Base-by-base conservation (phyloP, 2,888 invertebrate genomes). In the Polietes domitor region DNA sequence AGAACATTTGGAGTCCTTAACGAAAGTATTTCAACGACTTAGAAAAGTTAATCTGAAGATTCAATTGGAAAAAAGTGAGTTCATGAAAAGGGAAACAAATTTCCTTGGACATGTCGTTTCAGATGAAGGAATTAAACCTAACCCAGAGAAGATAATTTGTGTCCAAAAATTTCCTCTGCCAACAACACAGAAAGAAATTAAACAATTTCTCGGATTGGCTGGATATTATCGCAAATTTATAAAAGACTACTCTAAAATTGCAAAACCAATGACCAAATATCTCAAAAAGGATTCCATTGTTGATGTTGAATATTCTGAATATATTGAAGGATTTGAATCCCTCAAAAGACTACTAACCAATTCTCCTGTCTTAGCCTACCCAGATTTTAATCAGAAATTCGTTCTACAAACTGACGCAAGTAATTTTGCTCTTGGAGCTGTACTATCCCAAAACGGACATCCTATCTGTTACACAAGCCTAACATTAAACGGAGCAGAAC, bases 31-130 rank as follows among this genome's bases (percentile, higher is more conserved):
- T 15, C 12, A 24, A 7, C 17, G 78, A 15, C 50, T 85, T 3
- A 43, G 63, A 37, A 26, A 81, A n/a, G 80, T 73, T 12, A 85
- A 83, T 26, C 47, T 85, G 3, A 85, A 85, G 47, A 24, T 85
- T 0, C 76, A 85, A 55, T 12, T 78, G 0, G 73, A 76, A 47
- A 80, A 74, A 32, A 83, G 55, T 2, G 82, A 81, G 10, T 81
- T 83, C 55, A n/a, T 68, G 15, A 80, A 77, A 72, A 70, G 77
- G 5, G 28, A 71, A 28, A 61, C 61, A 2, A 12, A 81, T 55
- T 85, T 83, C 63, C n/a, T 86, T 10, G 86, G 84, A 1, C 86
- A 86, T 55, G 41, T 83, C n/a, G 41, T 85, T 9, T 80, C 84
- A 0, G 65, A 78, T 26, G 72, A 86, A 7, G 83, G 82, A 12